Base-by-base conservation (phyloP, 2,797 vertebrate species). In the Leptodon cayanensis region DNA sequence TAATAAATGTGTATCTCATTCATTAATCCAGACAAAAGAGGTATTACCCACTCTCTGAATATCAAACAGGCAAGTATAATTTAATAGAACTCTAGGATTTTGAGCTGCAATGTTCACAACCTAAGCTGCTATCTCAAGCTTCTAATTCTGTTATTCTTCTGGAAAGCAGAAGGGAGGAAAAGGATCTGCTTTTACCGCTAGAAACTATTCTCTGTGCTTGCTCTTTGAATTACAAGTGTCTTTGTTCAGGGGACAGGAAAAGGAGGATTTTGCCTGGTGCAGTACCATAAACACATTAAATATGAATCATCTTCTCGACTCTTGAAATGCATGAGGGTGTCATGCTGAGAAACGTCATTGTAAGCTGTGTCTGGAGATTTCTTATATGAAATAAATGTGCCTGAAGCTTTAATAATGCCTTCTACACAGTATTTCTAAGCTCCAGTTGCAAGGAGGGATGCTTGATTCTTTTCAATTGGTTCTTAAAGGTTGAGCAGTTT, bases 41-140 rank as follows among this genome's bases (percentile, higher is more conserved):
- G 35, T 95, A 57, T 93, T 85, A 18, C 93, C 94, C 90, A 93
- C 93, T 95, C 92, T 90, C 74, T 96, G 63, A 94, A 20, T 92
- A 80, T 62, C 39, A 49, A 92, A 66, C 71, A 86, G 89, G 93
- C 87, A 91, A 89, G 50, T 77, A 16, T 57, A 24, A 69, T 93
- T 93, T 84, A 47, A 54, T 7, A 92, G 97, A 87, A 97, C 97
- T 97, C 96, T 92, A 97, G 96, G 98, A 97, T 97, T 95, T 76
- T 97, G 71, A 93, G 87, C 91, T 90, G 70, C 1, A 1, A 18
- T 54, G n/a, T 76, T 89, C 62, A 46, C 28, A 82, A 55, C 57
- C 85, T 94, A 24, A 84, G 73, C 95, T 96, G 93, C 90, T 96
- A 0, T 91, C 93, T 96, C 93, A 85, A 95, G 82, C 74, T 79